A percentile compares a stretch with the other conserved stretches of the same genome.
Conservation (phyloP, 1,140 invertebrate genomes). For the Apocrypta bakeri region DNA sequence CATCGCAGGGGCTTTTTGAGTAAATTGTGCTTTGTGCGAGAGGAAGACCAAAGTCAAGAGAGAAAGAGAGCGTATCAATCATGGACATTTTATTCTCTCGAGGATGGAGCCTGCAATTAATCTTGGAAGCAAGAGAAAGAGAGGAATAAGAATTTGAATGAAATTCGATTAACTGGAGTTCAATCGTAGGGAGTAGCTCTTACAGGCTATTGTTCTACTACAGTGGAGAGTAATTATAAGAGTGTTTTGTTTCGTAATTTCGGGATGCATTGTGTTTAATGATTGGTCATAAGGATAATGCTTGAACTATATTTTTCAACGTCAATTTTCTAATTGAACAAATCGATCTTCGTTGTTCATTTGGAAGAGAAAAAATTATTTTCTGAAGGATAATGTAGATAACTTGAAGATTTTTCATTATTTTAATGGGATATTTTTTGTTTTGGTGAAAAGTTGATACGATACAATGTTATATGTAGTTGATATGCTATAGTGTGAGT, state of each 20-base stretch:
- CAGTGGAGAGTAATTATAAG: background rate
- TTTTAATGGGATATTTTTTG: too few relatives aligned
- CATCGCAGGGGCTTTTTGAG: conserved; percentile 8
- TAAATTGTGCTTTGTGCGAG: conserved; percentile 25
- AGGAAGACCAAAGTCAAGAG: background rate
- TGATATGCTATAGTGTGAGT: too few relatives aligned
- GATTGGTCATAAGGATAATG: background rate
- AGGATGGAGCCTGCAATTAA: conserved; percentile 13
- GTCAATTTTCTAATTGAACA: background rate
- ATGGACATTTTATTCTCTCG: conserved; percentile 19
- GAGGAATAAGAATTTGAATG: conserved; percentile 2
- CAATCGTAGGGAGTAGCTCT: background rate
- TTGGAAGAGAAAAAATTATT: too few relatives aligned
- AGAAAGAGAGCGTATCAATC: conserved; percentile 15
- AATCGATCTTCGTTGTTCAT: background rate
- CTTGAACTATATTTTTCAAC: background rate
- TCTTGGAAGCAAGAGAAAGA: background rate
- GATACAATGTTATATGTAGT: too few relatives aligned
- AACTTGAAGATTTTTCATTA: too few relatives aligned
- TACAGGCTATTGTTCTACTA: background rate
- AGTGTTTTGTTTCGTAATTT: background rate
- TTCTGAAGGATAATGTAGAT: too few relatives aligned
- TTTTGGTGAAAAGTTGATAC: too few relatives aligned
- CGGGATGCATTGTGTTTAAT: background rate
- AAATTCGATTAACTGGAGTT: background rate